These are phyloP conservation scores for Semotilus atromaculatus DNA, from an alignment of 2,797 vertebrate genomes.

Conservation along the genomic window DNA sequence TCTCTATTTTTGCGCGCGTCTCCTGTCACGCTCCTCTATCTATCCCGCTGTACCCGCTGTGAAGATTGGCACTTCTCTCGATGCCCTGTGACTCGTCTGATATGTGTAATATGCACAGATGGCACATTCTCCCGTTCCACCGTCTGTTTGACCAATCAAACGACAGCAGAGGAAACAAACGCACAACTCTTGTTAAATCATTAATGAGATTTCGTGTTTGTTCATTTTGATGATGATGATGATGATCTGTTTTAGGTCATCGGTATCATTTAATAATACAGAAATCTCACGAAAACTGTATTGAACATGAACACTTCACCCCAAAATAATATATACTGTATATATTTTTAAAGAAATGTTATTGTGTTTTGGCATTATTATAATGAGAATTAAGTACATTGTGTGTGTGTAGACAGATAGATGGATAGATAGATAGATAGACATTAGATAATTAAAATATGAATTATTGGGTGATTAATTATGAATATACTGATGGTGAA, in stretches of 20 bases:
- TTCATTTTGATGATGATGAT: not conserved
- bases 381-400: too few relatives aligned
- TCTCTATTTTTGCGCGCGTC: not conserved
- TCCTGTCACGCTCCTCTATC: not conserved
- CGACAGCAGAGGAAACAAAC: not conserved
- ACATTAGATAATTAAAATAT: too few relatives aligned
- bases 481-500: not conserved
- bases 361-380: not conserved
- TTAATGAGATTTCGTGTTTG: not conserved
- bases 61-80: not conserved
- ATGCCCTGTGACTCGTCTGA: not conserved
- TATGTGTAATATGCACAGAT: conserved; percentile 66
- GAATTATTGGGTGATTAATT: too few relatives aligned
- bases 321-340: not conserved
- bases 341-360: too few relatives aligned
- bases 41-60: too few relatives aligned
- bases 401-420: too few relatives aligned
- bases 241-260: not conserved
- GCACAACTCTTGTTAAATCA: not conserved
- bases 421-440: too few relatives aligned
- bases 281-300: not conserved
- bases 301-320: not conserved
- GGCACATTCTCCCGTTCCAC: conserved; percentile 26
- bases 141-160: not conserved
- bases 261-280: not conserved